These are phyloP conservation scores for Brachystomella parvula DNA, from an alignment of 1,140 invertebrate species.

Conservation along the genomic window DNA sequence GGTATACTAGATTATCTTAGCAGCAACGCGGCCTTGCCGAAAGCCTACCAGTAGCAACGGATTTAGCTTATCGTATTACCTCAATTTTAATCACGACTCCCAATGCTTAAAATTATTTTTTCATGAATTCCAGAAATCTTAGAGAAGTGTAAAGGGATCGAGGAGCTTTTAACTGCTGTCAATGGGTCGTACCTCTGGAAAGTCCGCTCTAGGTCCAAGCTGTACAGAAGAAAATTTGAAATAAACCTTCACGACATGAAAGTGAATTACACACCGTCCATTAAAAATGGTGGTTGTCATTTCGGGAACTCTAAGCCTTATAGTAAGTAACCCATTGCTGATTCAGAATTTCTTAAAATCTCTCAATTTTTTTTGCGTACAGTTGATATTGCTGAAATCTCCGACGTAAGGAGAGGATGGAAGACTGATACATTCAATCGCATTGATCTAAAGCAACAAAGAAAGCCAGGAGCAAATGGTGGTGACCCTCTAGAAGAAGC, in stretches of 20 bases:
- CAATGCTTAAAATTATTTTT: neutral
- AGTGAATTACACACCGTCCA: slow-evolving; percentile 40
- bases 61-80: no score
- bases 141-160: slow-evolving; percentile 22
- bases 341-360: neutral
- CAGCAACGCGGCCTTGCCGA: no score
- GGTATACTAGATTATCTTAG: no score
- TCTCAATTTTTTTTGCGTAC: slow-evolving; percentile 2
- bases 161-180: slow-evolving; percentile 38
- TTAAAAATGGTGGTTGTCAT: slow-evolving; percentile 38
- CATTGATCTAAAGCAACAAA: slow-evolving; percentile 39
- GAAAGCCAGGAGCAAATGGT: slow-evolving; percentile 14
- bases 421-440: slow-evolving; percentile 47
- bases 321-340: neutral
- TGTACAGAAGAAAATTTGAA: slow-evolving; percentile 41
- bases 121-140: slow-evolving; percentile 6
- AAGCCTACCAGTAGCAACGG: no score
- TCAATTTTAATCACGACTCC: neutral
- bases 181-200: slow-evolving; percentile 42
- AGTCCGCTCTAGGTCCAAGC: slow-evolving; percentile 39
- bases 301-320: neutral
- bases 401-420: slow-evolving; percentile 46
- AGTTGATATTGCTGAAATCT: slow-evolving; percentile 44
- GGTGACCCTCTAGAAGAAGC: slow-evolving; percentile 40
- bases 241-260: slow-evolving; percentile 39